Evolutionary conservation across 1,140 invertebrate genomes (phyloP), one percentile per base, ranked within the genome.

Genomic region (Lethrus apterus): DNA sequence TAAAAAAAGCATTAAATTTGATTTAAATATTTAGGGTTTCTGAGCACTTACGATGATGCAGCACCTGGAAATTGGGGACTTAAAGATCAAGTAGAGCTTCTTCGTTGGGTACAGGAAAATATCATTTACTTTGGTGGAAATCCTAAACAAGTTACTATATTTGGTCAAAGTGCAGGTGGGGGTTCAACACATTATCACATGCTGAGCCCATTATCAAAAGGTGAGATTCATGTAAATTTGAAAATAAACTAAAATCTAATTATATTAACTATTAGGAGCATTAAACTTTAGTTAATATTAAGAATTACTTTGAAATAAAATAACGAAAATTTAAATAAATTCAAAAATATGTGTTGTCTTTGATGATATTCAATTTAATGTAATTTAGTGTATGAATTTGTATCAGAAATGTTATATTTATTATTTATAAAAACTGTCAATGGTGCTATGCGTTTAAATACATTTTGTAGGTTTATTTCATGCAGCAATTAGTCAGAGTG

Each of bases 41-140:
- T 58, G 20, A 53, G 52, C 18, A 60, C 56, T 8, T 15, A 53
- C 4, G 59, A 63, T 26, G 55, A 63, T 23, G 60, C 51, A 20
- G 47, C 56, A 9, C 60, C 60, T 4, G 60, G 60, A 8, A 64
- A 64, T 35, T 57, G 46, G 17, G 62, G 35, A 7, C 30, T 58
- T 11, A 62, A 61, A 47, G 62, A 64, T 46, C 58, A 60, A 49
- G 50, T 61, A 5, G 10, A 31, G n/a, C 57, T 52, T 8, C 50
- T 64, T 10, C 46, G 56, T 47, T 64, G 62, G 62, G 50, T 73
- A 3, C 56, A 58, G 36, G 55, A 57, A 15, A 73, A 73, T 40
- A 73, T 73, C 43, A 52, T 51, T 13, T 50, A 54, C 2, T 74
- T 73, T 46, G 69, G 69, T n/a, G 72, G 72, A 15, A 65, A 73